Evolutionary conservation across 1,140 invertebrate species (phyloP).

Genomic region (Drosophila rhopaloa): DNA sequence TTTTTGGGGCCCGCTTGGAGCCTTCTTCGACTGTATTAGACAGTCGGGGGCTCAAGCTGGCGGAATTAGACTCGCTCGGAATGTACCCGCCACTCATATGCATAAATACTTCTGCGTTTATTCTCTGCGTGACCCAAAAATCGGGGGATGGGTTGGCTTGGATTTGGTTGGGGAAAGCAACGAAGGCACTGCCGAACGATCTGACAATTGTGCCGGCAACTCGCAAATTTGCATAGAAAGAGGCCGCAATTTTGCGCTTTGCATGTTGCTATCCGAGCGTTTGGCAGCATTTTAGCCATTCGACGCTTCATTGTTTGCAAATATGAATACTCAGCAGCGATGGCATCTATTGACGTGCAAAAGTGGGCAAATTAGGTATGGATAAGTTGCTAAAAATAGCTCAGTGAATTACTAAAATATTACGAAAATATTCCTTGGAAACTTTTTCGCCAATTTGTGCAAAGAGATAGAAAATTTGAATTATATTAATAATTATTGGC

Average conservation of each 20-base stretch:
- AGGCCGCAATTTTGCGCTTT: slow-evolving; percentile 51
- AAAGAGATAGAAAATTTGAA: background rate
- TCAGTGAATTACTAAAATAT: background rate
- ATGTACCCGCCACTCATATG: slow-evolving; percentile 54
- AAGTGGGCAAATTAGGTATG: slow-evolving; percentile 16
- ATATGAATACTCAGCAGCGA: slow-evolving; percentile 49
- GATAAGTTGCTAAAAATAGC: slow-evolving; percentile 23
- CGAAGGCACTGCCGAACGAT: slow-evolving; percentile 33
- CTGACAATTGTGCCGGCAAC: slow-evolving; percentile 62
- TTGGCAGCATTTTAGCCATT: slow-evolving; percentile 33
- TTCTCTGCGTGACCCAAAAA: slow-evolving; percentile 51
- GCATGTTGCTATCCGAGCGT: slow-evolving; percentile 38
- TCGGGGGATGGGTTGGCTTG: background rate
- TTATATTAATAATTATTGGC: background rate
- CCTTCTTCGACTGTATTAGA: slow-evolving; percentile 29
- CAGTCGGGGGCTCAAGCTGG: slow-evolving; percentile 20
- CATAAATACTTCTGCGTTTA: slow-evolving; percentile 70
- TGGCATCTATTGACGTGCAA: slow-evolving; percentile 37
- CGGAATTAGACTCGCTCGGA: slow-evolving; percentile 60
- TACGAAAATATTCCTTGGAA: background rate
- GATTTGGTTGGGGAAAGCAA: slow-evolving; percentile 4
- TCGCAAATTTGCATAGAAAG: slow-evolving; percentile 62
- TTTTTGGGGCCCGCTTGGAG: slow-evolving; percentile 58
- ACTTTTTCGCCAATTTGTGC: background rate
- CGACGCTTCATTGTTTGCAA: slow-evolving; percentile 69